A percentile compares a stretch with the other conserved stretches of the same genome.
Evolutionary conservation across 1,140 invertebrate genomes (phyloP).

Genomic region (Nymphalis io): DNA sequence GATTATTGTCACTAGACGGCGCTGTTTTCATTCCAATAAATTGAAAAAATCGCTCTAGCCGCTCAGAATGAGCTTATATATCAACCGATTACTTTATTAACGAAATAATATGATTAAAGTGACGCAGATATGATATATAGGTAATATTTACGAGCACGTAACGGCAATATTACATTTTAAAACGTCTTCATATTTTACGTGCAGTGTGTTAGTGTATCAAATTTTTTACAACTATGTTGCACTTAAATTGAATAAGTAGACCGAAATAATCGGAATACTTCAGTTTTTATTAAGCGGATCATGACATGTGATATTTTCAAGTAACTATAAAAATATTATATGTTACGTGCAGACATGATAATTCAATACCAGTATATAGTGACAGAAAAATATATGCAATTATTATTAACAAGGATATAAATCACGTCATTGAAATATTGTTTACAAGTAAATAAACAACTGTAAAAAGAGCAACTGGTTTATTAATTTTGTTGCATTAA

Average conservation of each 20-base stretch:
- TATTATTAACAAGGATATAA: too few species aligned
- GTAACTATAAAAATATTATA: not conserved
- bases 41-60: too few species aligned
- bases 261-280: slow-evolving; percentile 19
- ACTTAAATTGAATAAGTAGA: slow-evolving; percentile 27
- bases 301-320: not conserved
- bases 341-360: not conserved
- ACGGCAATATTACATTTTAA: not conserved
- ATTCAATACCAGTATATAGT: not conserved
- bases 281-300: not conserved
- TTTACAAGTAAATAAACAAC: too few species aligned
- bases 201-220: slow-evolving; percentile 18
- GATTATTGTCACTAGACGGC: too few species aligned
- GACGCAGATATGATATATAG: slow-evolving; percentile 4
- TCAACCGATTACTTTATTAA: not conserved
- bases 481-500: too few species aligned
- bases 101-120: not conserved
- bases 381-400: too few species aligned
- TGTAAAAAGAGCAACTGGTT: too few species aligned
- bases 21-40: too few species aligned
- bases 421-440: too few species aligned
- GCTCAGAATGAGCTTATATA: not conserved
- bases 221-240: slow-evolving; percentile 18
- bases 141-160: slow-evolving; percentile 24
- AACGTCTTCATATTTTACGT: slow-evolving; percentile 15